Evolutionary conservation across 2,113 vertebrate species (phyloP).

Genomic region (Miniopterus natalensis): DNA sequence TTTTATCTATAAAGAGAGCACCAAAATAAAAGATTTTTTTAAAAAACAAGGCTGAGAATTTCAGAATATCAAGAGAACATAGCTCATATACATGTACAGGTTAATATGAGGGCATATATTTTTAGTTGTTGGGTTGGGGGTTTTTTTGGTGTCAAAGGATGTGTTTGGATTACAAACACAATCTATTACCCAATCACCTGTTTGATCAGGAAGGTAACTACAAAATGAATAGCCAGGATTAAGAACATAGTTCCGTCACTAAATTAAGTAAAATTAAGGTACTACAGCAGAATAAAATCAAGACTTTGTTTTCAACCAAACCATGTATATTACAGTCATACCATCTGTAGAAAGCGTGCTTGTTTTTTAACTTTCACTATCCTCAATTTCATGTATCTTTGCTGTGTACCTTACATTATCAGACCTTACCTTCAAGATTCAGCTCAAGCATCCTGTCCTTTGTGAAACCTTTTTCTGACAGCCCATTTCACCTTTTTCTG

Average conservation of each 20-base stretch:
- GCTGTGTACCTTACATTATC: background rate
- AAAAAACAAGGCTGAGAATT: slow-evolving; percentile 5
- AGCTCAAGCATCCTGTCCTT: background rate
- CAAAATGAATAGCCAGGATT: slow-evolving; percentile 29
- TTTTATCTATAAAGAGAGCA: background rate
- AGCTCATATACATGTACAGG: background rate
- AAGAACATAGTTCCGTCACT: slow-evolving; percentile 8
- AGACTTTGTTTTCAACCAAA: slow-evolving; percentile 35
- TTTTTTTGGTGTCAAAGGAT: background rate
- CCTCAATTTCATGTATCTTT: slow-evolving; percentile 2
- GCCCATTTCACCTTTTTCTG: background rate
- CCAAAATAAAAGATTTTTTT: slow-evolving; percentile 11
- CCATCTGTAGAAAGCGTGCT: background rate
- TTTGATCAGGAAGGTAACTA: slow-evolving; percentile 45
- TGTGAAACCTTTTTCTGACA: background rate
- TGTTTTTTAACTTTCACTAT: background rate
- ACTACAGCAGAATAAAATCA: background rate
- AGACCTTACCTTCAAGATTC: background rate
- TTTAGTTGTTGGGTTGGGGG: background rate
- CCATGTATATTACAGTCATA: background rate
- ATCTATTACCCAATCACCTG: slow-evolving; percentile 1
- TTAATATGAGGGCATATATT: background rate
- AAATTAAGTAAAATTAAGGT: slow-evolving; percentile 53
- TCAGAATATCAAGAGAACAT: background rate
- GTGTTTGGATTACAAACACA: background rate